Percentiles rank a stretch among this genome's conserved stretches.
These are phyloP conservation scores for Sminthurides bifidus DNA, from an alignment of 1,140 invertebrate genomes.

Conservation along the genomic window DNA sequence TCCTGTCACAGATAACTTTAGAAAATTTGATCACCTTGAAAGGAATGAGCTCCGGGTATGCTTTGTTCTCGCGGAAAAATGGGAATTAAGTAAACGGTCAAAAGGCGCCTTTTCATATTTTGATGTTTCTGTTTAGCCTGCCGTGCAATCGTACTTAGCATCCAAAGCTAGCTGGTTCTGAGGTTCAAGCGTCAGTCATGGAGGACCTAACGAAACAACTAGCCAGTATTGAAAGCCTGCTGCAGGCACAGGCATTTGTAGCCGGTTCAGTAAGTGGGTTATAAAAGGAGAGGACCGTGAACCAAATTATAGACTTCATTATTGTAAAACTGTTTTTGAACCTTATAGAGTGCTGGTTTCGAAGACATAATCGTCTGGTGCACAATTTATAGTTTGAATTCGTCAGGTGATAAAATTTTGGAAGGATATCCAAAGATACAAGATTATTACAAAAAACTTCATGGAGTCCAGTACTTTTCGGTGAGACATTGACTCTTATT, in stretches of 20 bases:
- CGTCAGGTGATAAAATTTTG: slow-evolving; percentile 38
- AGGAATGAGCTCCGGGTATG: no score
- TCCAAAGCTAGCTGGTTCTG: no score
- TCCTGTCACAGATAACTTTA: slow-evolving; percentile 35
- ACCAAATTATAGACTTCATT: slow-evolving; percentile 12
- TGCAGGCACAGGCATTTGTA: slow-evolving; percentile 34
- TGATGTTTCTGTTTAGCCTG: no score
- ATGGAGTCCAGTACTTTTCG: slow-evolving; percentile 42
- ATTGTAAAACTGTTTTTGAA: slow-evolving; percentile 3
- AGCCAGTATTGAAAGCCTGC: slow-evolving; percentile 35
- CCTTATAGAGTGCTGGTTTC: slow-evolving; percentile 43
- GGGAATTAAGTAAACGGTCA: no score
- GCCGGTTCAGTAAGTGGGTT: slow-evolving; percentile 38
- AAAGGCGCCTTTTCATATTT: no score
- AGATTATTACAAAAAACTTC: slow-evolving; percentile 43
- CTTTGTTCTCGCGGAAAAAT: no score
- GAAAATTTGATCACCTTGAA: slow-evolving; percentile 67
- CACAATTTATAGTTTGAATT: slow-evolving; percentile 47
- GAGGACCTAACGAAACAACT: slow-evolving; percentile 38
- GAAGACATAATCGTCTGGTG: slow-evolving; percentile 54
- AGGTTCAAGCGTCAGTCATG: no score
- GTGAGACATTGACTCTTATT: slow-evolving; percentile 33
- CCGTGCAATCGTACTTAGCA: no score
- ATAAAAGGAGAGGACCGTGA: no score
- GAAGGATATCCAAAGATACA: slow-evolving; percentile 39